Base-by-base conservation (phyloP, 1,140 invertebrate genomes). In the Drosophila paulistorum region DNA sequence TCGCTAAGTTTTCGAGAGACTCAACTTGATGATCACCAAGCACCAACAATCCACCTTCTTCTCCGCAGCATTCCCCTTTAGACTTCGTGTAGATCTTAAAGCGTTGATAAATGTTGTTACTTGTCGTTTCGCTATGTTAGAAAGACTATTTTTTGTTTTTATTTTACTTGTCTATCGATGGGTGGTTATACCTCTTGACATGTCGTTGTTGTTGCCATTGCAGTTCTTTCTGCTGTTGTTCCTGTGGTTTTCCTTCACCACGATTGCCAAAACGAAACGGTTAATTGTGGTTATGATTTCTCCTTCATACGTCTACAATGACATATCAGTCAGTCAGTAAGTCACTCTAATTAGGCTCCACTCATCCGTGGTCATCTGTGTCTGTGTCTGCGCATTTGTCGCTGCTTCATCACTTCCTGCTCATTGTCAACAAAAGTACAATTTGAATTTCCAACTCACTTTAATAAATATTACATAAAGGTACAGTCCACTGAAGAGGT, bases 91-190 rank as follows among this genome's bases (percentile, higher is more conserved):
- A 89, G 84, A 89, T 89, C 81, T 70, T 62, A 58, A 63, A 89
- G 85, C 84, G 81, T 89, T 89, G 84, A 89, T 89, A 89, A 90
- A 89, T 89, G 85, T 89, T 89, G 84, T 89, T 89, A 89, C 84
- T 89, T 89, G 84, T 89, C 85, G 80, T 78, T 89, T 77, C 74
- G 64, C 77, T 81, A 63, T 78, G 85, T 77, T 83, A 37, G 35
- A 51, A 17, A 55, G 33, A 62, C 60, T 63, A 63, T 75, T 74
- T 62, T 75, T 51, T 74, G 71, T 67, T 76, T 72, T 62, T 30
- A 6, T 7, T 75, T 51, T 74, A 77, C 69, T 76, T 72, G 73
- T 72, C 81, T 80, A 89, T 89, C 84, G 84, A 89, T 89, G 84
- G 84, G 84, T 89, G 84, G 84, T 89, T 89, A 84, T 84, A 37